Base-by-base conservation (phyloP, 1,140 invertebrate species). In the Drosophila punjabiensis region DNA sequence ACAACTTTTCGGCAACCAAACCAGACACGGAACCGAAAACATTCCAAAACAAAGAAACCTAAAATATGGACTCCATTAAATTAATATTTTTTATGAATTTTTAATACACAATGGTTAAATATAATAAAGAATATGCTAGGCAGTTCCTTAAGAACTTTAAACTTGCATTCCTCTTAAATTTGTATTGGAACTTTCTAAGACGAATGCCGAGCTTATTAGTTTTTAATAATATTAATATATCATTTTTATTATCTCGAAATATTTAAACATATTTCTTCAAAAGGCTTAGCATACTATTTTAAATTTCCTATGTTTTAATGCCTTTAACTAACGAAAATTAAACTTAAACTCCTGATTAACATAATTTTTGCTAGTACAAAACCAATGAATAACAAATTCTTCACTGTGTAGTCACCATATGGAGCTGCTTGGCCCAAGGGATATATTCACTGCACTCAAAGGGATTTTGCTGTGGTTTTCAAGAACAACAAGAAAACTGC, bases 401-500 rank as follows among this genome's bases (percentile, higher is more conserved):
- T 16, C 0, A n/a, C 48, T 35, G 48, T 62, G 71, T 24, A 10
- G 63, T 47, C 41, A 30, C 61, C 48, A 69, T 48, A 32, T 52
- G 39, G 48, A 20, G 32, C 32, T 32, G 30, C 14, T 56, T 37
- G 41, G n/a, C 62, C 35, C 32, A 20, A 41, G 75, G 63, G 50
- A 62, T 68, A 24, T 66, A 20, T 62, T 58, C 35, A 68, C 56
- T 77, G 37, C 47, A 58, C 71, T 60, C 55, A 60, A 75, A 77
- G 59, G 69, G 52, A 56, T 75, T 62, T 70, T 74, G 35, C 43
- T 74, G 58, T 55, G 58, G 48, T 56, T 52, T 45, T 66, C 30
- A 32, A 56, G 41, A 35, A 43, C 37, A 78, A 78, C 76, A 78
- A 50, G 65, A 5, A 78, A 78, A 78, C 75, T 78, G 74, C 76